phyloP scores from a whole-genome alignment of 2,113 vertebrate genomes.

The Mus spicilegus region DNA sequence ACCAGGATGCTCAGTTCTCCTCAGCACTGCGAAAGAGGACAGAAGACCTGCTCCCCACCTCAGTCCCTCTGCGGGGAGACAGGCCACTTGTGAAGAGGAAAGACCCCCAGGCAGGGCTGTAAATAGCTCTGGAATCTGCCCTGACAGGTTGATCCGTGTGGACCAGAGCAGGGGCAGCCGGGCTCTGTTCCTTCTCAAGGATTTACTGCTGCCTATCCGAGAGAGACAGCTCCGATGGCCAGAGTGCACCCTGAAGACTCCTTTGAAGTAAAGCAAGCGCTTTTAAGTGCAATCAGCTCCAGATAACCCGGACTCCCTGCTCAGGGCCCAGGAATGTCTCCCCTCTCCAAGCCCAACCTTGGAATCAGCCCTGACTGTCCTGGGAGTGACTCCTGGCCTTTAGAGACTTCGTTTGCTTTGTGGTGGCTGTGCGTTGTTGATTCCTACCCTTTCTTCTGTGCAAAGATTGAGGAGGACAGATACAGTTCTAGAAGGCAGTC shows the following conservation, averaged over 20 bases:
- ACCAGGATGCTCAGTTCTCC: not conserved
- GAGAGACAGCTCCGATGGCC: not conserved
- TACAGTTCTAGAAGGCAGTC: not conserved
- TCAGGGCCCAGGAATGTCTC: slow-evolving; percentile 58
- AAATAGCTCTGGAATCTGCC: slow-evolving; percentile 20
- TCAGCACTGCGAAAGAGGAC: not conserved
- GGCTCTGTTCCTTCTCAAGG: slow-evolving; percentile 56
- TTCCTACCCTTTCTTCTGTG: not conserved
- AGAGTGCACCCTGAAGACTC: slow-evolving; percentile 46
- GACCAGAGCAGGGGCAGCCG: not conserved
- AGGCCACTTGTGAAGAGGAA: not conserved
- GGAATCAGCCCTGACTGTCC: not conserved
- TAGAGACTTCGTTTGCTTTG: not conserved
- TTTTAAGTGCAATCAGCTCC: slow-evolving; percentile 76
- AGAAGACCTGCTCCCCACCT: not conserved
- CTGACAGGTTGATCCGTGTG: not conserved
- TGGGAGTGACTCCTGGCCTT: not conserved
- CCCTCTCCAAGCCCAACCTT: not conserved
- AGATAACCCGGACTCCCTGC: slow-evolving; percentile 73
- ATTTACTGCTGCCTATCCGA: not conserved
- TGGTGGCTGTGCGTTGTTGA: not conserved
- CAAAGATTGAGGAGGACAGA: not conserved
- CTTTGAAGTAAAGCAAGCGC: slow-evolving; percentile 70
- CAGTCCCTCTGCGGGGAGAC: not conserved
- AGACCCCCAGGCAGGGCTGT: not conserved